phyloP scores from a whole-genome alignment of 2,888 invertebrate genomes.

The Asteroscopus sphinx region DNA sequence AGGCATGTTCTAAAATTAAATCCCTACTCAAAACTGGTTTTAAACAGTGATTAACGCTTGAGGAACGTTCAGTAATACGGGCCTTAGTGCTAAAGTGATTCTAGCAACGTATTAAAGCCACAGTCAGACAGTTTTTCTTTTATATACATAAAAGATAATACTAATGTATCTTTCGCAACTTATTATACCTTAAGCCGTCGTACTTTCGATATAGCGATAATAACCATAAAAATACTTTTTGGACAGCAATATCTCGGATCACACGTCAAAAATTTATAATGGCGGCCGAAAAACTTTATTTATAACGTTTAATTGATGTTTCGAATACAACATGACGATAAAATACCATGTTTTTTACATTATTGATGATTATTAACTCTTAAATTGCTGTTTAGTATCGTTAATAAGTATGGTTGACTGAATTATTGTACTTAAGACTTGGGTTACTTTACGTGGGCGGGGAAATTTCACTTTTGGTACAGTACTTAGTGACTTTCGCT shows the following conservation, averaged over 20 bases:
- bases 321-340: conserved; percentile 28
- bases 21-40: too few relatives aligned
- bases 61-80: too few relatives aligned
- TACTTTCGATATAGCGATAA: conserved; percentile 37
- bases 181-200: background rate
- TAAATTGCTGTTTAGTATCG: conserved; percentile 49
- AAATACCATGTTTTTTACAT: conserved; percentile 40
- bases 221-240: conserved; percentile 49
- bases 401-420: conserved; percentile 39
- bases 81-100: too few relatives aligned
- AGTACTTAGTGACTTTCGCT: background rate
- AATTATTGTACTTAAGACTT: conserved; percentile 20
- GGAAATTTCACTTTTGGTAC: conserved; percentile 36
- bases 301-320: conserved; percentile 55
- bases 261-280: conserved; percentile 36
- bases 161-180: conserved; percentile 8
- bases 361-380: conserved; percentile 50
- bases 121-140: background rate
- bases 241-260: conserved; percentile 40
- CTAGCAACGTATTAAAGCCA: too few relatives aligned
- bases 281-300: conserved; percentile 35
- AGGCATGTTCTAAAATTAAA: too few relatives aligned
- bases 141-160: background rate
- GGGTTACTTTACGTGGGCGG: conserved; percentile 15
- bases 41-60: too few relatives aligned